Evolutionary conservation across 2,113 vertebrate species (phyloP), one percentile per base, ranked within the genome.

Genomic region (Corythornis madagascariensis): DNA sequence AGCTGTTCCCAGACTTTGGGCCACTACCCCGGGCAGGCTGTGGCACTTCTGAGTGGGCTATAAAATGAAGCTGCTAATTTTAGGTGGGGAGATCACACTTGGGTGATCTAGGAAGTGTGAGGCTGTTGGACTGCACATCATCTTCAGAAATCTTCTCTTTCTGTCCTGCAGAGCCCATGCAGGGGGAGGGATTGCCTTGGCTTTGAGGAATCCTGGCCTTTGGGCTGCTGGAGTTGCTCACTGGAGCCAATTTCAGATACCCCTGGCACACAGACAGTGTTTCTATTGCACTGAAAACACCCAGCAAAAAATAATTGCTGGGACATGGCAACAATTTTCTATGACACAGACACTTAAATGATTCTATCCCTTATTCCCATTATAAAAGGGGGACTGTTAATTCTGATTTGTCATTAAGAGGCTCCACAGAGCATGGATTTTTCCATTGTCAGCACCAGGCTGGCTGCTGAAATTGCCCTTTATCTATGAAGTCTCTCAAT

Each of bases 1-100:
- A 95, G 63, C 82, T 89, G 50, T 89, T 65, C 33, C 33, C n/a
- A 76, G 64, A 83, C 24, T 50, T 38, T 2, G 6, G 78, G 47
- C 71, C 75, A 47, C 4, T 38, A 88, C 78, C 52, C 35, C 31
- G 60, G 33, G 52, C 88, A 77, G 28, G n/a, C 59, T 76, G 45
- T 73, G 61, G 57, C 73, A 60, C 33, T 67, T 90, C 55, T 0
- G 9, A 91, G 82, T 59, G 67, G 55, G 92, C 33, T 92, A 43
- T 92, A 91, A 83, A 89, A 50, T 59, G 11, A 75, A 57, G 59
- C 76, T 81, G 47, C 64, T 95, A 83, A 89, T 94, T 95, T 88
- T 70, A 86, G 78, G 50, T 73, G 21, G 5, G 10, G 31, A 2
- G 3, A 79, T 43, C 38, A 10, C 29, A 25, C 18, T 10, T 7